Evolutionary conservation across 53 echinoderm and acorn worm species (phyloP), one percentile per base, ranked within the genome.

Genomic region (Henricia sp.): DNA sequence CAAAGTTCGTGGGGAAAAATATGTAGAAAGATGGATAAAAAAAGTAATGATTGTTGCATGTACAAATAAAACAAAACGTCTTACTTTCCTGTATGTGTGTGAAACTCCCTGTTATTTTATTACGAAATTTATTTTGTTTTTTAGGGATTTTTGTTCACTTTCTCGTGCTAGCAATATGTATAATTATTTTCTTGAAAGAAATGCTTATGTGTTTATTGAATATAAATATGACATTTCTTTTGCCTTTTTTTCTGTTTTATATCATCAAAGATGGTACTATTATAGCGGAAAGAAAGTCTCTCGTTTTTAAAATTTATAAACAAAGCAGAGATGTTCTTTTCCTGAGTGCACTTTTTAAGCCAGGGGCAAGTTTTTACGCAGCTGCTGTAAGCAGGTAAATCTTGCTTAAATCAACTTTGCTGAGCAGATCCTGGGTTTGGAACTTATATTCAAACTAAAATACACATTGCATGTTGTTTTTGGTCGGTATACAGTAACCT

Each of bases 141-240:
- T 12, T 55, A 9, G 17, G 17, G 4, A 48, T 80, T 80, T 80
- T 62, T 41, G 80, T 80, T 80, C 63, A 80, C 80, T 80, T 80
- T 80, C 80, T 44, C 64, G 80, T 80, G 80, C 80, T 80, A 80
- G 80, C 80, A 80, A 80, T 80, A 80, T 80, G 64, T 80, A 80
- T 80, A 80, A 80, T 80, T 80, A 80, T 80, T 80, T 80, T 64
- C 80, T 64, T 80, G 56, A 63, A 80, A 46, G 64, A 42, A 59
- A 63, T 80, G 80, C 35, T 80, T 77, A 64, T 63, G 65, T 80
- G 80, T 80, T 63, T 80, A 80, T 80, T 62, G 64, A 57, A 80
- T 80, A 80, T 80, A 80, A 80, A 63, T 80, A 80, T 62, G 40
- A 63, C 57, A 32, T 50, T 80, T 64, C 21, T 20, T 80, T 80